A percentile compares a stretch with the other conserved stretches of the same genome.
Conservation (phyloP, 2,113 vertebrate genomes). For the Rhodinocichla rosea region DNA sequence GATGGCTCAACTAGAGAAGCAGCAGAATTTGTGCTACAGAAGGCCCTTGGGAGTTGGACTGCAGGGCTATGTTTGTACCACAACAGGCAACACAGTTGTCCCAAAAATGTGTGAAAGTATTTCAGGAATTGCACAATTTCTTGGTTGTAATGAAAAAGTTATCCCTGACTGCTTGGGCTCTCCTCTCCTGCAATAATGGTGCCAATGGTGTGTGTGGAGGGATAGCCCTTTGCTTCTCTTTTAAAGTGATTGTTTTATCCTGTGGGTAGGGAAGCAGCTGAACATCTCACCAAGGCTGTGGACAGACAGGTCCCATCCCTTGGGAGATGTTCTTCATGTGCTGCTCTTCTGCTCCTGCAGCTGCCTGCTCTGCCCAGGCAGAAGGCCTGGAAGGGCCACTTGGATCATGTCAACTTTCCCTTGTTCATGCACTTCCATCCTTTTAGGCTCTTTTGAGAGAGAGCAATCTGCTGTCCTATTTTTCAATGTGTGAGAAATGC, state of each 20-base stretch:
- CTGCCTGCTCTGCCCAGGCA: not conserved
- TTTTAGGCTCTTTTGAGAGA: not conserved
- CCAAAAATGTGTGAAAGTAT: not conserved
- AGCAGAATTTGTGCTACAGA: not conserved
- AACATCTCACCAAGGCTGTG: not conserved
- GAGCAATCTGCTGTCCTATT: not conserved
- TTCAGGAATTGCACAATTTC: not conserved
- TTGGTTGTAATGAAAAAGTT: not conserved
- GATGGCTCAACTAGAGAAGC: not conserved
- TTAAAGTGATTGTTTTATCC: not conserved
- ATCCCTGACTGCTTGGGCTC: not conserved
- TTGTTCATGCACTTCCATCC: not conserved
- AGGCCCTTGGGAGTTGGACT: not conserved
- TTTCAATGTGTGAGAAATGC: not conserved
- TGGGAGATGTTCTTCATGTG: not conserved
- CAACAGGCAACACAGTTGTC: not conserved
- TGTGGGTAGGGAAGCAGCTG: not conserved
- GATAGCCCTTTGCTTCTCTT: not conserved
- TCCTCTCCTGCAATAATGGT: not conserved
- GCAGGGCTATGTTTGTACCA: accelerated
- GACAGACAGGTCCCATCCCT: not conserved
- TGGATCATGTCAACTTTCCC: not conserved
- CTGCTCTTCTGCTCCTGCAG: not conserved
- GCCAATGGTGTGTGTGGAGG: accelerated
- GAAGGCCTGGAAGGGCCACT: not conserved